Conservation (phyloP, 2,113 vertebrate species). For the Dendrocopos noguchii region DNA sequence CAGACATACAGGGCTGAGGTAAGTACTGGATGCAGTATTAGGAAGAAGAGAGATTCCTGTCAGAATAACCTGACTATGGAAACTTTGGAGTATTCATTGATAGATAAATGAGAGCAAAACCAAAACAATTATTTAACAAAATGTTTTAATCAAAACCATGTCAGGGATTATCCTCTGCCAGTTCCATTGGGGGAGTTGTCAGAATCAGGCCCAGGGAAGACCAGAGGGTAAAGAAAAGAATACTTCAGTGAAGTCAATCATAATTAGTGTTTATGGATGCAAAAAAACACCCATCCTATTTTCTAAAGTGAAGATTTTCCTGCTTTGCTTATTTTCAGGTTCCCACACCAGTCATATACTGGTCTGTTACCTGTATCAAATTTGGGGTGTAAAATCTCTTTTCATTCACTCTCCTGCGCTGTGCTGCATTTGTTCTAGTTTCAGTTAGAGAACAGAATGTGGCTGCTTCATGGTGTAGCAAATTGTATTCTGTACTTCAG, state of each 20-base stretch:
- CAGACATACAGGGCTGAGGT: not conserved
- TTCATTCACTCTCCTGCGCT: not conserved
- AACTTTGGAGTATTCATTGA: not conserved
- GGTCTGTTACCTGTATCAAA: not conserved
- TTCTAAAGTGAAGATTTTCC: not conserved
- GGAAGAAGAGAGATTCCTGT: not conserved
- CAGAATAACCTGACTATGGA: not conserved
- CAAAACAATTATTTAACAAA: not conserved
- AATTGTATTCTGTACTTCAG: not conserved
- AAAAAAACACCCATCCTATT: not conserved
- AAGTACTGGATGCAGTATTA: not conserved
- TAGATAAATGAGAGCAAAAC: not conserved
- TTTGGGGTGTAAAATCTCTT: not conserved
- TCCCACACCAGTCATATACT: not conserved
- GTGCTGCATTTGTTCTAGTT: not conserved
- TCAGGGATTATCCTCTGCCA: not conserved
- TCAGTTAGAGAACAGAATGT: not conserved
- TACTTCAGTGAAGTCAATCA: not conserved
- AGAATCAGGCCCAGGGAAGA: not conserved
- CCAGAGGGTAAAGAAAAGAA: not conserved
- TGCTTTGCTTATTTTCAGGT: not conserved
- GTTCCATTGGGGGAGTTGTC: not conserved
- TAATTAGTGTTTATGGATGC: not conserved
- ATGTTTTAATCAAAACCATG: not conserved
- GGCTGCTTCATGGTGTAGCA: not conserved